phyloP scores from a whole-genome alignment of 2,888 invertebrate species.

The Nineta flava region DNA sequence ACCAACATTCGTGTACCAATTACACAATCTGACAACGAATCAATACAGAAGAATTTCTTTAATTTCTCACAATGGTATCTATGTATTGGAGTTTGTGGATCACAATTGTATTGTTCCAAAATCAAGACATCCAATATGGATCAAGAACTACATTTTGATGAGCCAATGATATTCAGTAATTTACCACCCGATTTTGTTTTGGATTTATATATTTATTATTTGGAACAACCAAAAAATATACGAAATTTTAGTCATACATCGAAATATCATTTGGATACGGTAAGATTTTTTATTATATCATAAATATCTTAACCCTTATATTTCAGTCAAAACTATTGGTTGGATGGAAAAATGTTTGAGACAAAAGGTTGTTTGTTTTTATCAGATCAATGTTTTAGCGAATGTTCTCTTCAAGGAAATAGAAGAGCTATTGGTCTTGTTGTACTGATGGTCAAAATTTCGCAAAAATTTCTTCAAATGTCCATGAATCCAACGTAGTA shows the following conservation, averaged over 20 bases:
- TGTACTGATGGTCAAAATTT: too few species aligned
- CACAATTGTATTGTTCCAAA: neutral
- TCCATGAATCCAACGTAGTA: too few species aligned
- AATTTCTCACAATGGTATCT: neutral
- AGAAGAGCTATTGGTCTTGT: too few species aligned
- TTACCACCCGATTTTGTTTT: neutral
- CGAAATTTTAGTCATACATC: neutral
- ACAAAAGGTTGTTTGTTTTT: too few species aligned
- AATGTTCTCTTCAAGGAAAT: too few species aligned
- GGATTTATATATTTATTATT: neutral
- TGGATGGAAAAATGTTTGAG: too few species aligned
- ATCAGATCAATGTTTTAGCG: too few species aligned
- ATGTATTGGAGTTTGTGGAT: neutral
- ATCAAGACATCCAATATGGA: neutral
- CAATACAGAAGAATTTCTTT: neutral
- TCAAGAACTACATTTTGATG: neutral
- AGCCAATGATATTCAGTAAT: neutral
- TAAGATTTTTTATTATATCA: too few species aligned
- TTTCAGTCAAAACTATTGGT: too few species aligned
- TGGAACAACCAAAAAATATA: neutral
- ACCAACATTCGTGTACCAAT: neutral
- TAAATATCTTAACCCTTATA: neutral
- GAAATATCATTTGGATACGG: neutral
- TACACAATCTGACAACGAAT: neutral
- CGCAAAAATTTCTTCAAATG: too few species aligned